Evolutionary conservation across 1,140 invertebrate genomes (phyloP).

Genomic region (Drosophila rhopaloa): DNA sequence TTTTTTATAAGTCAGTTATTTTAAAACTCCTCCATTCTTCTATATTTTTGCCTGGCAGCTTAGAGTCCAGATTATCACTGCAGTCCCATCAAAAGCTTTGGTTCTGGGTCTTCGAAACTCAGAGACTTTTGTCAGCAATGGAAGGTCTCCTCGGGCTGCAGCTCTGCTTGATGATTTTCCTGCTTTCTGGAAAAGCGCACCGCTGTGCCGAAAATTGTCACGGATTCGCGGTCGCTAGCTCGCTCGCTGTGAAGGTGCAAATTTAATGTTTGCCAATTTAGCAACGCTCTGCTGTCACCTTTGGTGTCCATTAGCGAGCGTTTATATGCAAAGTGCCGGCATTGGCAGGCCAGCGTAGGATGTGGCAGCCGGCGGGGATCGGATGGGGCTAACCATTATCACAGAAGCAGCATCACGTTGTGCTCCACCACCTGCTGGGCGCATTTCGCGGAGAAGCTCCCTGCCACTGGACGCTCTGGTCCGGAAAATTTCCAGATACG

Average conservation of each 20-base stretch:
- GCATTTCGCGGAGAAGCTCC: conserved; percentile 31
- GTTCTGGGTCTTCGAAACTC: conserved; percentile 25
- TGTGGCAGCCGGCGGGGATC: conserved; percentile 33
- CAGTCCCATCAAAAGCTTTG: conserved; percentile 4
- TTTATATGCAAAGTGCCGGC: conserved; percentile 80
- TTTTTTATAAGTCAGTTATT: conserved; percentile 27
- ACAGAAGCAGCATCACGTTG: conserved; percentile 79
- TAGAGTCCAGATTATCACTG: conserved; percentile 14
- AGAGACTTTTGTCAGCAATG: conserved; percentile 15
- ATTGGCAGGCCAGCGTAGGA: conserved; percentile 45
- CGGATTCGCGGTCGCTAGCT: conserved; percentile 52
- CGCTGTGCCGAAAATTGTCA: conserved; percentile 82
- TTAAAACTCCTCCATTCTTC: conserved; percentile 19
- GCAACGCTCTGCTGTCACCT: conserved; percentile 76
- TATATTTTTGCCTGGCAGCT: background rate
- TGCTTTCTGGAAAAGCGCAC: conserved; percentile 76
- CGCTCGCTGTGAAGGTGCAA: conserved; percentile 75
- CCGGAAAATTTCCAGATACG: conserved; percentile 60
- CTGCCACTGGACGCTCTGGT: conserved; percentile 36
- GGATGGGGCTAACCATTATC: conserved; percentile 66
- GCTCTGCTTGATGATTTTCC: conserved; percentile 33
- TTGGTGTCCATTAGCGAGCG: conserved; percentile 82
- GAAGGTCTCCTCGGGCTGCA: conserved; percentile 26
- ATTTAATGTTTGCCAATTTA: conserved; percentile 83
- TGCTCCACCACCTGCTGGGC: conserved; percentile 75